Percentiles rank a stretch among this genome's conserved stretches.
These are phyloP conservation scores for Xanthorhoe designata DNA, from an alignment of 2,888 invertebrate genomes.

Conservation along the genomic window DNA sequence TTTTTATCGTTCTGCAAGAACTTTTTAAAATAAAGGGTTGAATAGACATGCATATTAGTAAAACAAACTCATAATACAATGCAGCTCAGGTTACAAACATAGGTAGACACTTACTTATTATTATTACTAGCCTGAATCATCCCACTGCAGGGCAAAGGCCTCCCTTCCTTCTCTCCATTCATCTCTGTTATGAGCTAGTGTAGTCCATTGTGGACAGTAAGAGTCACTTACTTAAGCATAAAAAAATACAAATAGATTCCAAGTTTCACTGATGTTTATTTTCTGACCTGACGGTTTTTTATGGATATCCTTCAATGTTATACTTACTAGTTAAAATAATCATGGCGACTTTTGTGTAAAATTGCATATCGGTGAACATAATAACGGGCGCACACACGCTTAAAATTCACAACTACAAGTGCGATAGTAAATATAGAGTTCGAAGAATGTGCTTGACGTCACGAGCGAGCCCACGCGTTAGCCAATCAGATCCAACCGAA, in stretches of 20 bases:
- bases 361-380: constrained; percentile 34
- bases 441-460: constrained; percentile 81
- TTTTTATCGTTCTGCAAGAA: constrained; percentile 26
- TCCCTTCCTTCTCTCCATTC: too few species aligned
- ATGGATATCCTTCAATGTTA: neutral
- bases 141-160: too few species aligned
- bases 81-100: neutral
- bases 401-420: constrained; percentile 51
- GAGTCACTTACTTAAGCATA: too few species aligned
- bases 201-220: too few species aligned
- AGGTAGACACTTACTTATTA: too few species aligned
- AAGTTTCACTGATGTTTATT: neutral
- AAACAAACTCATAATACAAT: neutral
- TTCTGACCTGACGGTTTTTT: neutral
- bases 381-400: constrained; percentile 31
- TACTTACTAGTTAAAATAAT: constrained; percentile 5
- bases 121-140: too few species aligned
- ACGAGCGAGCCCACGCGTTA: constrained; percentile 81
- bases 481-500: constrained; percentile 82
- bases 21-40: constrained; percentile 13
- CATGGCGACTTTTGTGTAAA: constrained; percentile 16
- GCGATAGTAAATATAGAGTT: constrained; percentile 73
- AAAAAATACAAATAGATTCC: too few species aligned
- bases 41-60: neutral
- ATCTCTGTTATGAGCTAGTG: too few species aligned